A percentile compares a stretch with the other conserved stretches of the same genome.
Conservation (phyloP, 2,888 invertebrate species). For the Drosophila paucipuncta region DNA sequence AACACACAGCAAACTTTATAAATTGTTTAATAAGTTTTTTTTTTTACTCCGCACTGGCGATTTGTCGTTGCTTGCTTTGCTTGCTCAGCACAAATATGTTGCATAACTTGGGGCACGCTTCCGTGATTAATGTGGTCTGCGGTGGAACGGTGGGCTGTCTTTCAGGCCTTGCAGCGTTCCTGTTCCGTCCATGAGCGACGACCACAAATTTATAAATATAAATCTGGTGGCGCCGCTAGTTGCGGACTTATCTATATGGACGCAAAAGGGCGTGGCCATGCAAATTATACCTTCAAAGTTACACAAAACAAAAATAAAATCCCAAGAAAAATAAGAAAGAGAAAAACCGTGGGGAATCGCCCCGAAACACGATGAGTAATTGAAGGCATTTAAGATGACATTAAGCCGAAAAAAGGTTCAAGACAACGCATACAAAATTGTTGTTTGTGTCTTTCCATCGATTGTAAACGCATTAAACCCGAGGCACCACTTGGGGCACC, state of each 20-base stretch:
- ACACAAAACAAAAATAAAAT: conserved; percentile 2
- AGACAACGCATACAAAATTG: conserved; percentile 7
- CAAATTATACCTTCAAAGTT: conserved; percentile 47
- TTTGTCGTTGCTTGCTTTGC: conserved; percentile 35
- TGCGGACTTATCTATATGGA: conserved; percentile 44
- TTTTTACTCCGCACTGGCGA: conserved; percentile 16
- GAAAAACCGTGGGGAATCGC: neutral
- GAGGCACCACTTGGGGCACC: conserved; percentile 4
- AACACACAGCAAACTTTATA: conserved; percentile 55
- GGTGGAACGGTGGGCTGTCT: conserved; percentile 6
- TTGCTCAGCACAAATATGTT: conserved; percentile 10
- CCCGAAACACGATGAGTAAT: conserved; percentile 57
- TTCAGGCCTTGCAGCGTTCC: conserved; percentile 27
- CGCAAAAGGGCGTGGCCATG: conserved; percentile 43
- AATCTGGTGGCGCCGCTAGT: conserved; percentile 38
- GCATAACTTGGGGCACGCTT: conserved; percentile 41
- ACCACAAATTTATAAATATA: conserved; percentile 49
- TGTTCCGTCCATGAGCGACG: conserved; percentile 23
- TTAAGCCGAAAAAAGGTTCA: conserved; percentile 69
- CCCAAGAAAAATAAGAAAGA: neutral
- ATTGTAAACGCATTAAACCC: conserved; percentile 47
- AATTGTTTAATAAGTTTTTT: conserved; percentile 68
- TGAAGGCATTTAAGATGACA: conserved; percentile 74
- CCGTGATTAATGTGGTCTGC: conserved; percentile 53
- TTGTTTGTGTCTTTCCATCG: conserved; percentile 8